Evolutionary conservation across 2,113 vertebrate species (phyloP).

Genomic region (Alosa alosa): DNA sequence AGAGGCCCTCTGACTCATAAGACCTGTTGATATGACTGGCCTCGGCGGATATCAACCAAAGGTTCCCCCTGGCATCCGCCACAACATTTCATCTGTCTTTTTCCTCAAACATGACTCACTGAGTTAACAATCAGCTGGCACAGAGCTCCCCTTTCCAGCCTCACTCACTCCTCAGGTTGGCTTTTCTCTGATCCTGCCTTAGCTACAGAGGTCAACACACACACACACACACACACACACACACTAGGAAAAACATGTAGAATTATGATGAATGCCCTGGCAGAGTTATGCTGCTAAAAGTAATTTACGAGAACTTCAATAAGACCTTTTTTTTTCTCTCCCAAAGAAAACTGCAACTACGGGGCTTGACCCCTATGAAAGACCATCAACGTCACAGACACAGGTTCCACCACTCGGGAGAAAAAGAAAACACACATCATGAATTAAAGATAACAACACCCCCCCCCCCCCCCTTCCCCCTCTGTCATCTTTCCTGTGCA

Average conservation of each 20-base stretch:
- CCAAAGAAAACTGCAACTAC: not conserved
- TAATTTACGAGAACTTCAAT: not conserved
- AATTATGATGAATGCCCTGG: constrained; percentile 1
- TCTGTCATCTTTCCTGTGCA: not conserved
- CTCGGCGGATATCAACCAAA: not conserved
- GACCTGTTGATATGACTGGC: constrained; percentile 10
- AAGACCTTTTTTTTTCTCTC: not conserved
- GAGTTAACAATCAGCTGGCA: constrained; percentile 14
- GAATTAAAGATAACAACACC: not conserved
- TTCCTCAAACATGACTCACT: not conserved
- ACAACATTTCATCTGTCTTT: not conserved
- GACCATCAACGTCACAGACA: not conserved
- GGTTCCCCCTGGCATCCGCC: not conserved
- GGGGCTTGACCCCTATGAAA: not conserved
- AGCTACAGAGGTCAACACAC: not conserved
- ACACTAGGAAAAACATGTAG: not conserved
- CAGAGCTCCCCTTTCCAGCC: not conserved
- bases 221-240: not conserved
- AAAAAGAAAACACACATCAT: not conserved
- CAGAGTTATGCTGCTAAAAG: not conserved
- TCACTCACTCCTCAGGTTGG: not conserved
- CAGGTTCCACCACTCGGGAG: not conserved
- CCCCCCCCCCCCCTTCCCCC: not conserved
- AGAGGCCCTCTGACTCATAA: not conserved
- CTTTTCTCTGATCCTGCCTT: constrained; percentile 13